Evolutionary conservation across 2,888 invertebrate species (phyloP).

Genomic region (Lochmaea crataegi): DNA sequence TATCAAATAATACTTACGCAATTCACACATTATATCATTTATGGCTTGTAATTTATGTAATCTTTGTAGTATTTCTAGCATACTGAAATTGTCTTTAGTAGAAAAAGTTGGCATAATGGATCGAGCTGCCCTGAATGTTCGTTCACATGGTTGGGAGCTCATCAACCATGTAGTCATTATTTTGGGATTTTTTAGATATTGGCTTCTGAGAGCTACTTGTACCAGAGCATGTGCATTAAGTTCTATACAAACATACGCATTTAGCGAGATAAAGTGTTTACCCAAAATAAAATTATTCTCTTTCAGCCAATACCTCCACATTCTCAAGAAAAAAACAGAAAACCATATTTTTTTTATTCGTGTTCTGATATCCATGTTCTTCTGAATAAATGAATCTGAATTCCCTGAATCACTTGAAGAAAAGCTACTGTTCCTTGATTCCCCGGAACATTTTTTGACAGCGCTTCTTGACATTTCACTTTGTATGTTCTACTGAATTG

Average conservation of each 20-base stretch:
- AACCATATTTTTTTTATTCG: constrained; percentile 10
- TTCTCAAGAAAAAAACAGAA: constrained; percentile 4
- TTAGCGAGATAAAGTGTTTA: constrained; percentile 4
- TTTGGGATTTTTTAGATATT: background rate
- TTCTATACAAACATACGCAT: too few relatives aligned
- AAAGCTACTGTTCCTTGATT: background rate
- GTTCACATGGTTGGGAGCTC: constrained; percentile 12
- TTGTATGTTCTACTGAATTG: too few relatives aligned
- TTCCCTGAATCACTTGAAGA: background rate
- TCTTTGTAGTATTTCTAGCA: constrained; percentile 32
- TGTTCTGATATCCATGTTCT: background rate
- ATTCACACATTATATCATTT: constrained; percentile 5
- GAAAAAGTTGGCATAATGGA: background rate
- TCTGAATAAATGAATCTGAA: constrained; percentile 12
- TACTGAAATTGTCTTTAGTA: constrained; percentile 31
- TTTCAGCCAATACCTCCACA: constrained; percentile 15
- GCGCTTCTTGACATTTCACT: too few relatives aligned
- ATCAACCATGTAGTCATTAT: constrained; percentile 8
- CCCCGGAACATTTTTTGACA: too few relatives aligned
- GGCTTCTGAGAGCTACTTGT: constrained; percentile 1
- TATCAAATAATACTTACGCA: too few relatives aligned
- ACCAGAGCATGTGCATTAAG: constrained; percentile 14
- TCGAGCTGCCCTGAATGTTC: constrained; percentile 3
- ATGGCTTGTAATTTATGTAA: constrained; percentile 33
- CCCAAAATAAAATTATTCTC: constrained; percentile 10